Percentiles rank a stretch among this genome's conserved stretches.
Conservation (phyloP, 2,888 invertebrate genomes). For the Plebejus anna region DNA sequence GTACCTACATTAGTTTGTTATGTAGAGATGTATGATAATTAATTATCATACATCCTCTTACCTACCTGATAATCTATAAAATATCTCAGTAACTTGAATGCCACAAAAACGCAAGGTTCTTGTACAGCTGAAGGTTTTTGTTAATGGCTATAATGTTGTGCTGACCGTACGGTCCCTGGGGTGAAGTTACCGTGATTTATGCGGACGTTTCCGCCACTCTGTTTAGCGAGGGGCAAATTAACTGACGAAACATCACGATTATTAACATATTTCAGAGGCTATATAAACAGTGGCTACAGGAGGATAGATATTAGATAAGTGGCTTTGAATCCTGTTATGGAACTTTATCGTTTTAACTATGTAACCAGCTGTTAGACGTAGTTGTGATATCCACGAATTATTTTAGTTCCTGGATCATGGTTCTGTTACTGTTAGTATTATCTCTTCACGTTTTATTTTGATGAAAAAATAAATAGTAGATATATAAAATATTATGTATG, state of each 20-base stretch:
- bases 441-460: no score
- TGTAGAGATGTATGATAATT: no score
- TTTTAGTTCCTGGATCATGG: no score
- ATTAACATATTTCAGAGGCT: not conserved
- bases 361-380: no score
- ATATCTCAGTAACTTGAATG: not conserved
- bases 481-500: no score
- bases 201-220: slow-evolving; percentile 59
- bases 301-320: not conserved
- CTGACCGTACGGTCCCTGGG: slow-evolving; percentile 44
- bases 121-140: not conserved
- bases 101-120: not conserved
- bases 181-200: slow-evolving; percentile 70
- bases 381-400: no score
- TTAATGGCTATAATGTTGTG: not conserved
- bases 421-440: no score
- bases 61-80: not conserved
- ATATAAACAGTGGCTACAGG: not conserved
- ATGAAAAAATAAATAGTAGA: no score
- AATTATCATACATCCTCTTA: not conserved
- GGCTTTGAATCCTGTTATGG: not conserved
- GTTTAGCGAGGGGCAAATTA: slow-evolving; percentile 46
- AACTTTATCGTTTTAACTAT: not conserved
- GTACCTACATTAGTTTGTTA: no score
- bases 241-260: slow-evolving; percentile 41